Evolutionary conservation across 2,888 invertebrate species (phyloP).

Genomic region (Hermaeophaga mercurialis): DNA sequence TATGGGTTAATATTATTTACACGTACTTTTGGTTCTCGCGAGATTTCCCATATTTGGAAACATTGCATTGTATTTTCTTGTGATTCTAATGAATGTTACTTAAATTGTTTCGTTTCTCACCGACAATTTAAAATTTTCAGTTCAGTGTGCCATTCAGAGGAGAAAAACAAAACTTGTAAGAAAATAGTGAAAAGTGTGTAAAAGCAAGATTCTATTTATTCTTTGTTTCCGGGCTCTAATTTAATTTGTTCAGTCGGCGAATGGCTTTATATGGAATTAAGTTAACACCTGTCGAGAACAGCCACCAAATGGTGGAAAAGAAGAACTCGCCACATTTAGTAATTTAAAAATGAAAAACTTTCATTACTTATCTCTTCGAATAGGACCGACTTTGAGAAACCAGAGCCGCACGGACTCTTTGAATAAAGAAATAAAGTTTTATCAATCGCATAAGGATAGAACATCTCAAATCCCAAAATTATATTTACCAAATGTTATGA

Average conservation of each 20-base stretch:
- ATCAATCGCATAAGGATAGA: too few relatives aligned
- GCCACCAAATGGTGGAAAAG: slow-evolving; percentile 33
- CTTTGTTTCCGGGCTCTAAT: slow-evolving; percentile 26
- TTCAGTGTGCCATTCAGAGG: neutral
- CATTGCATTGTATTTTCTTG: too few relatives aligned
- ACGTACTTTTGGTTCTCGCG: too few relatives aligned
- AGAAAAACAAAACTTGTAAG: neutral
- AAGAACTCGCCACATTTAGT: slow-evolving; percentile 38
- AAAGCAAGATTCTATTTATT: slow-evolving; percentile 14
- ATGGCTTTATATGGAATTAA: slow-evolving; percentile 31
- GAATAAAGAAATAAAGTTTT: too few relatives aligned
- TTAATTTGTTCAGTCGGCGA: slow-evolving; percentile 29
- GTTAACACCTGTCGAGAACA: slow-evolving; percentile 34
- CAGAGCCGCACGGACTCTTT: slow-evolving; percentile 26
- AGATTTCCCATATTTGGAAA: too few relatives aligned
- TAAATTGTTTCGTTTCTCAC: too few relatives aligned
- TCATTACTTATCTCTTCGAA: slow-evolving; percentile 38
- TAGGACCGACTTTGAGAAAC: slow-evolving; percentile 27
- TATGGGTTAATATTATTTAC: too few relatives aligned
- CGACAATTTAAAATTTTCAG: neutral
- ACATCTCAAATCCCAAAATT: too few relatives aligned
- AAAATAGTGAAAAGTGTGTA: slow-evolving; percentile 7
- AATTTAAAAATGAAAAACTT: slow-evolving; percentile 42
- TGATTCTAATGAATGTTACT: too few relatives aligned
- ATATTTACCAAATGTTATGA: too few relatives aligned